Evolutionary conservation across 2,797 vertebrate species (phyloP).

Genomic region (Poecilia velifera): DNA sequence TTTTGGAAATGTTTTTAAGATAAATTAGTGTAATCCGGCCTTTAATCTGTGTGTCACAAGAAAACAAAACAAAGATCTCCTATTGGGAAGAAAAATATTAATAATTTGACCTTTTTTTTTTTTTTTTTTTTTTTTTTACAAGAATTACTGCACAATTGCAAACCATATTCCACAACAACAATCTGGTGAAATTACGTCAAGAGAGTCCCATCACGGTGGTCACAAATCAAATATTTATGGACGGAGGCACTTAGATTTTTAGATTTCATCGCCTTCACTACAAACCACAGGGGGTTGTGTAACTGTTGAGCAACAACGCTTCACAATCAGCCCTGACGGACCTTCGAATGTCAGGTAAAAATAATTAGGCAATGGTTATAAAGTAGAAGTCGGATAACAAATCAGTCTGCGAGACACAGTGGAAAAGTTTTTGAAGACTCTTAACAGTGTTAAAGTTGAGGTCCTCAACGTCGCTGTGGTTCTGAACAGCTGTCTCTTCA

Average conservation of each 20-base stretch:
- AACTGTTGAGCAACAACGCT: slow-evolving; percentile 68
- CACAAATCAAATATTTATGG: slow-evolving; percentile 21
- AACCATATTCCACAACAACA: slow-evolving; percentile 14
- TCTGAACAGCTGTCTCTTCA: background rate
- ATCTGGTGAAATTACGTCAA: slow-evolving; percentile 33
- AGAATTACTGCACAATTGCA: slow-evolving; percentile 4
- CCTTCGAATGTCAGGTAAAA: slow-evolving; percentile 51
- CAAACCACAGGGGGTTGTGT: slow-evolving; percentile 66
- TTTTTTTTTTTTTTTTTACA: slow-evolving; percentile 2
- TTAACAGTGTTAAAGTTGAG: background rate
- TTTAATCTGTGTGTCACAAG: background rate
- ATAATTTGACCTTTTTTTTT: slow-evolving; percentile 33
- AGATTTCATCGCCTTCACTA: slow-evolving; percentile 43
- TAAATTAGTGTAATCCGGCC: background rate
- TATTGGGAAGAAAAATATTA: slow-evolving; percentile 17
- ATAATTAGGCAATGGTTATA: slow-evolving; percentile 39
- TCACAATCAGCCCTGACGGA: slow-evolving; percentile 51
- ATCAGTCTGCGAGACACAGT: background rate
- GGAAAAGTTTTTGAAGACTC: background rate
- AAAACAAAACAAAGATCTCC: background rate
- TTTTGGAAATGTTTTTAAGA: background rate
- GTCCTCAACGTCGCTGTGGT: background rate
- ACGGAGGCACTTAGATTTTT: slow-evolving; percentile 50
- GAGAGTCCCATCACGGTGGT: slow-evolving; percentile 24
- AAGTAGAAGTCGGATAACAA: slow-evolving; percentile 19